Base-by-base conservation (phyloP, 2,888 invertebrate species). In the Cryptocheilus praepositus region DNA sequence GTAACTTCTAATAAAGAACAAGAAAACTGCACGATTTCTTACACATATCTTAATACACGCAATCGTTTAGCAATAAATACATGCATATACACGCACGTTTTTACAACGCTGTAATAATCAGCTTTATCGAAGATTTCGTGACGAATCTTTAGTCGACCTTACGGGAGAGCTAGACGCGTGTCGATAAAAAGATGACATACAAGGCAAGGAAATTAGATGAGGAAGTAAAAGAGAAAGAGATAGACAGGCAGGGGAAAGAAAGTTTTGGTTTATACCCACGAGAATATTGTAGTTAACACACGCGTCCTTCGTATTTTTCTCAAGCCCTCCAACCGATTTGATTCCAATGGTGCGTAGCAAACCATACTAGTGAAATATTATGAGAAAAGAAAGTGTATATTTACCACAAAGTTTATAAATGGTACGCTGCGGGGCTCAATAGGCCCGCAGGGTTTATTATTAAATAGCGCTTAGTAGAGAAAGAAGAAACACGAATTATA, bases 311-410 rank as follows among this genome's bases (percentile, higher is more conserved):
- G 49, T 18, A 18, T 49, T 22, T 49, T 52, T 28, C 18, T 52
- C n/a, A 67, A 67, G 58, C 67, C 68, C 72, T 76, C 68, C 73
- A 67, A 62, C 63, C 58, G 57, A 73, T 73, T 76, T 69, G 73
- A 82, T 81, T 81, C 76, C 79, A 80, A 83, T 83, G 85, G 84
- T 83, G 84, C 84, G 80, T 80, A 76, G 64, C 61, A 44, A 61
- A 70, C 57, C 67, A 60, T 74, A 72, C 64, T 65, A 65, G 58
- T 57, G 56, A 64, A 36, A 67, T 43, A 63, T 55, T 60, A 61
- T 25, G 21, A n/a, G 53, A 59, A 64, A 51, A 22, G 61, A 64
- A 61, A 70, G 65, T 80, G 67, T 79, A 76, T 77, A 76, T 77
- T 74, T 80, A 77, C 73, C 70, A 59, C 36, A 74, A 67, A 74